Base-by-base conservation (phyloP, 1,140 invertebrate genomes). In the Centruroides sculpturatus region DNA sequence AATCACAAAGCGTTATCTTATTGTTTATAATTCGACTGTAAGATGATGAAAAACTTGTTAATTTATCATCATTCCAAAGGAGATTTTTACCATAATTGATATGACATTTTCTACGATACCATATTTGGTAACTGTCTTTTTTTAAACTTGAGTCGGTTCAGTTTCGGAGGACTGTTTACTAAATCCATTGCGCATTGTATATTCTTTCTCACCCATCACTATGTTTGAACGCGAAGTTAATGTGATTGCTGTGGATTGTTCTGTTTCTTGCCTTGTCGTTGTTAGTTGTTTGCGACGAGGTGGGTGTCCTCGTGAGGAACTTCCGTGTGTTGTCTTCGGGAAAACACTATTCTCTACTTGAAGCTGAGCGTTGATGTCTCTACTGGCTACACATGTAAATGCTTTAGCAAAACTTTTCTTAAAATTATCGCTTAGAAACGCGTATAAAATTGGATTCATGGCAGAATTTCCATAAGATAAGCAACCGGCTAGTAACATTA, bases 381-480 rank as follows among this genome's bases (percentile, higher is more conserved):
- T 67, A 12, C 68, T 61, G n/a, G 66, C 67, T n/a, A 71, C 69
- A 61, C 77, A 79, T 35, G 73, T 74, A 64, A 79, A 79, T 5
- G 78, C 92, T 72, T 95, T 96, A 61, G 91, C 75, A 69, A 94
- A 95, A 70, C 89, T 92, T 75, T 94, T 94, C 72, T 92, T 92
- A 72, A 95, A 95, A 69, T 94, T 94, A 67, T 94, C 91, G 65
- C 86, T 90, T 0, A 94, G 78, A 68, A 94, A 94, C 1, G 94
- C 92, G 73, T 98, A 98, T 0, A 98, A 79, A 56, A 98, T 92
- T 7, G 94, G 95, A 76, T 98, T 98, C 76, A 98, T 87, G 2
- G 93, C 94, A 7, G 91, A 95, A 73, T 98, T 98, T 60, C 89
- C 91, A 74, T 99, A 99, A 59, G 88, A 90, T 56, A 99, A 79